phyloP scores from a whole-genome alignment of 2,888 invertebrate species.

The Ommatoiulus sabulosus region DNA sequence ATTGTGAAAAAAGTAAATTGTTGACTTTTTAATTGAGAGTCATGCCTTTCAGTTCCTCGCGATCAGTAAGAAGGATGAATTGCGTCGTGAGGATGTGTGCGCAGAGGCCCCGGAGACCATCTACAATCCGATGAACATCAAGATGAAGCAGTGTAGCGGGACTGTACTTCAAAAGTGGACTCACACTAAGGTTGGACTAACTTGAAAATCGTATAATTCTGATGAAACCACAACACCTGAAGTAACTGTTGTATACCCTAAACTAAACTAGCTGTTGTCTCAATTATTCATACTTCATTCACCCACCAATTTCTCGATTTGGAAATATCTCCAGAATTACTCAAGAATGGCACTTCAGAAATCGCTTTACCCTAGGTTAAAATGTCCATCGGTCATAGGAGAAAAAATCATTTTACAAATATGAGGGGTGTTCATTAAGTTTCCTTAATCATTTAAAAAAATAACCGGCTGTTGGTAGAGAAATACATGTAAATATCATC shows the following conservation, averaged over 20 bases:
- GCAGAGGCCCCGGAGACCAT: conserved; percentile 68
- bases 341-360: too few species aligned
- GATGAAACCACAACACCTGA: neutral
- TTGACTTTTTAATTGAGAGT: neutral
- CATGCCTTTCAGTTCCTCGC: conserved; percentile 74
- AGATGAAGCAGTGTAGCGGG: conserved; percentile 61
- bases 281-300: too few species aligned
- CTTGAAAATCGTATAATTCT: neutral
- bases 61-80: conserved; percentile 76
- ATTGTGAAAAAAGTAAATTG: neutral
- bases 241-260: neutral
- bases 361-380: too few species aligned
- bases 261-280: too few species aligned
- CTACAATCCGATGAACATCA: conserved; percentile 57
- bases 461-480: too few species aligned
- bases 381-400: too few species aligned
- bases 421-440: too few species aligned
- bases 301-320: too few species aligned
- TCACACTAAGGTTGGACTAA: conserved; percentile 61
- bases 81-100: conserved; percentile 83
- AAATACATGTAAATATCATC: too few species aligned
- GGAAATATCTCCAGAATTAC: too few species aligned
- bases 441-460: too few species aligned
- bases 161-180: conserved; percentile 63
- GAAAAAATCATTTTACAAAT: too few species aligned